These are phyloP conservation scores for Torymus texanus DNA, from an alignment of 2,888 invertebrate species.

Conservation along the genomic window DNA sequence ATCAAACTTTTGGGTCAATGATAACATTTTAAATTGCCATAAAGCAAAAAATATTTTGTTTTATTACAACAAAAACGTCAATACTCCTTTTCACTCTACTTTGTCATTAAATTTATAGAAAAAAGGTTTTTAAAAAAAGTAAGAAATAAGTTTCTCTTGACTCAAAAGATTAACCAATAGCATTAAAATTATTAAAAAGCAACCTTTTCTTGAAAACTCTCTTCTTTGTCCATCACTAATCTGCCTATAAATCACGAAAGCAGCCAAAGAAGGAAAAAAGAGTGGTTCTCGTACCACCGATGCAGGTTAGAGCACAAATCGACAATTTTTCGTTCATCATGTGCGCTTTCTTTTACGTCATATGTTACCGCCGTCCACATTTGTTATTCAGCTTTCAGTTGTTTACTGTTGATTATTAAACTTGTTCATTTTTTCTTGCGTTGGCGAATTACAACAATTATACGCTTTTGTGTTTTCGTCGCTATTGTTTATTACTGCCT, in stretches of 20 bases:
- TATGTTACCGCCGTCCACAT: neutral
- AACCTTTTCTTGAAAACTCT: conserved; percentile 21
- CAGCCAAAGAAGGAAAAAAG: conserved; percentile 64
- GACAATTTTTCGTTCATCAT: conserved; percentile 25
- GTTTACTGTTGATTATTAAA: neutral
- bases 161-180: too few species aligned
- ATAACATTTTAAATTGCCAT: too few species aligned
- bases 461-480: too few species aligned
- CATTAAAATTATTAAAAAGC: conserved; percentile 6
- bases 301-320: conserved; percentile 63
- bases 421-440: neutral
- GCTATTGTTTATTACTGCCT: too few species aligned
- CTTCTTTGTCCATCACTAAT: conserved; percentile 46
- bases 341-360: conserved; percentile 32
- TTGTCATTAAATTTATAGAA: too few species aligned
- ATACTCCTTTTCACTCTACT: too few species aligned
- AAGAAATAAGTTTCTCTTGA: too few species aligned
- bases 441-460: too few species aligned
- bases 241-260: conserved; percentile 45
- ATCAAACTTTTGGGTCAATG: too few species aligned
- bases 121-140: too few species aligned
- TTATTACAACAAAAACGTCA: too few species aligned
- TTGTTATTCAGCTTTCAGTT: conserved; percentile 3
- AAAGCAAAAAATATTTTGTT: too few species aligned
- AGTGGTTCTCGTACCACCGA: conserved; percentile 64